Evolutionary conservation across 2,797 vertebrate species (phyloP).

Genomic region (Syngnathus rostellatus): DNA sequence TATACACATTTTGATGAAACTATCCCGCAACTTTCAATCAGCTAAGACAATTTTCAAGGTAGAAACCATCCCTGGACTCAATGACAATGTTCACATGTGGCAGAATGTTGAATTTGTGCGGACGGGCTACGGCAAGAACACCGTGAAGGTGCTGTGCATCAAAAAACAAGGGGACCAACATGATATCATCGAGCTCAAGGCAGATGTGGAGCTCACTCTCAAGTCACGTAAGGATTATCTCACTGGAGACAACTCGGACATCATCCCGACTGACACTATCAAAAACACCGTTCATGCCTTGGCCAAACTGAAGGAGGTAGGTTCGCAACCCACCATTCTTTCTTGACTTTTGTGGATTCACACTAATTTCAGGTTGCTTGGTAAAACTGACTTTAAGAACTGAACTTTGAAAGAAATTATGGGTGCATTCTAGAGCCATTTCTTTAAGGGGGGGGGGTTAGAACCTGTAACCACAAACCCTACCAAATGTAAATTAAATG

Average conservation of each 20-base stretch:
- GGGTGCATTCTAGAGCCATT: too few relatives aligned
- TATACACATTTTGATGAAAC: background rate
- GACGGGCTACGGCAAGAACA: slow-evolving; percentile 90
- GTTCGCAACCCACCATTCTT: slow-evolving; percentile 16
- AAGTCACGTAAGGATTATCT: slow-evolving; percentile 81
- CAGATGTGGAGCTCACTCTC: slow-evolving; percentile 81
- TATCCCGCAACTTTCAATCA: background rate
- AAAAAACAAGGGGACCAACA: slow-evolving; percentile 73
- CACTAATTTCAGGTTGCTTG: background rate
- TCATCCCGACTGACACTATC: slow-evolving; percentile 95
- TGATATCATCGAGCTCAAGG: slow-evolving; percentile 77
- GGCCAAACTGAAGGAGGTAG: slow-evolving; percentile 87
- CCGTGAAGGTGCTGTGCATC: slow-evolving; percentile 81
- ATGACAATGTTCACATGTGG: slow-evolving; percentile 15
- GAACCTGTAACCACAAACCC: too few relatives aligned
- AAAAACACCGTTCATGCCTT: slow-evolving; percentile 90
- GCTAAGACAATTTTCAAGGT: background rate
- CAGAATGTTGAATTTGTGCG: slow-evolving; percentile 84
- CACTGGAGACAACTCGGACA: slow-evolving; percentile 79
- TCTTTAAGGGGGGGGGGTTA: too few relatives aligned
- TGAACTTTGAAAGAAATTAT: background rate
- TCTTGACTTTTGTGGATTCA: background rate
- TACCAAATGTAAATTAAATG: too few relatives aligned
- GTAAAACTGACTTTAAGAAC: background rate
- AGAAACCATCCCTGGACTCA: background rate